Evolutionary conservation across 1,140 invertebrate genomes (phyloP), one percentile per base, ranked within the genome.

Genomic region (Thaumetopoea pityocampa): DNA sequence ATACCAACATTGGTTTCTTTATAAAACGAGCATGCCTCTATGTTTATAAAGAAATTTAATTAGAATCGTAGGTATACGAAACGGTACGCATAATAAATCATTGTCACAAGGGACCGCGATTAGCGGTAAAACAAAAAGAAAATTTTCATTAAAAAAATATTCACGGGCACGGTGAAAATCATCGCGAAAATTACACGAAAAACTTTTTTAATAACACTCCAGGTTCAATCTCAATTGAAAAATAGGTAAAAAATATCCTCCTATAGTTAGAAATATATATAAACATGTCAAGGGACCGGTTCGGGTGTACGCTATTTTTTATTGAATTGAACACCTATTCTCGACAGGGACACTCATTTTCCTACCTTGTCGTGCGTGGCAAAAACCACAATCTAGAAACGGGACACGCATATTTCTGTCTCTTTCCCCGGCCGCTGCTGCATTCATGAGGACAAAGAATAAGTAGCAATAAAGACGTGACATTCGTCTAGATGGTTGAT

Each of bases 401-500:
- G 57, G 45, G 67, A 77, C 52, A 32, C 37, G 42, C 20, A 54
- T 64, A 64, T 61, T 15, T 14, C 7, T 40, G 54, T 41, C 22
- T 74, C 68, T 51, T 37, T 44, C 37, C 60, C 57, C 36, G 36
- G 22, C 42, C 24, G 28, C 46, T 59, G 47, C 45, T 76, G 67
- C 74, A 76, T 76, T 67, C 68, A 70, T 57, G 61, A 70, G 65
- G 68, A 72, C 77, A 79, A 80, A 79, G 79, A 78, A 73, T 81
- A 81, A 77, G 72, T 71, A 77, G 72, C 68, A 76, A 82, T 82
- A 82, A 70, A 81, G 77, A 83, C 77, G 74, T 81, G 77, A 80
- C 72, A 78, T 65, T 76, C 68, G 59, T 83, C 66, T 74, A 81
- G 74, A 83, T 81, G 72, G 59, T 81, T 76, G 66, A 79, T 83